Conservation (phyloP, 2,797 vertebrate genomes). For the Lycodopsis pacificus region DNA sequence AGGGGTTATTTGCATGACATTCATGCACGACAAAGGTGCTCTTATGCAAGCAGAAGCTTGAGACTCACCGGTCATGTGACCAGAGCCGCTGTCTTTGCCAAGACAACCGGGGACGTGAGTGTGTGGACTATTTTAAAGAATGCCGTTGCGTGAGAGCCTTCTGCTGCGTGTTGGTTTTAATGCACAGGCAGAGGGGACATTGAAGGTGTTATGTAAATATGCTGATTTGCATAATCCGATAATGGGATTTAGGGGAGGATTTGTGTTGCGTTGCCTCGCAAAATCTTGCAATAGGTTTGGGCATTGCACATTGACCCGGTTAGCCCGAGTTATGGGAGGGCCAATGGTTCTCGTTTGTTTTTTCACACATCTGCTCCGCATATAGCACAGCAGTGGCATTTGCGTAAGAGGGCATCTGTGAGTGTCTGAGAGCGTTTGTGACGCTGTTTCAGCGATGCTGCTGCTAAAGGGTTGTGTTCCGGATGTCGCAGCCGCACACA, state of each 20-base stretch:
- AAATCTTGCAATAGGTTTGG: neutral
- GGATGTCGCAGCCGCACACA: constrained; percentile 9
- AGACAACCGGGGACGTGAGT: constrained; percentile 7
- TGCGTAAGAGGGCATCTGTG: constrained; percentile 54
- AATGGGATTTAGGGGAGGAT: constrained; percentile 25
- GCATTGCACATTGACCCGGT: neutral
- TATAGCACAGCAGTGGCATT: constrained; percentile 66
- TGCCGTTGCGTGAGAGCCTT: neutral
- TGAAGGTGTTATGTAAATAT: constrained; percentile 11
- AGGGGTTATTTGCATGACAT: neutral
- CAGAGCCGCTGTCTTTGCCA: constrained; percentile 39
- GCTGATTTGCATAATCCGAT: constrained; percentile 42
- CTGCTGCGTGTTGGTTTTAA: neutral
- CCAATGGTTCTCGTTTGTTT: constrained; percentile 37
- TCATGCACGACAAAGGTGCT: constrained; percentile 17
- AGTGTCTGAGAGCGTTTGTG: constrained; percentile 18
- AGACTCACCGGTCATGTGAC: constrained; percentile 43
- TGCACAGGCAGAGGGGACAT: neutral
- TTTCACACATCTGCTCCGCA: constrained; percentile 61
- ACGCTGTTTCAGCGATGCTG: constrained; percentile 11
- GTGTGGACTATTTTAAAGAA: neutral
- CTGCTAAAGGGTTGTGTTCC: constrained; percentile 52
- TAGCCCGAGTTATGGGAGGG: neutral
- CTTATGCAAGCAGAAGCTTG: constrained; percentile 40
- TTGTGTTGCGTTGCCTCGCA: neutral